Evolutionary conservation across 2,888 invertebrate genomes (phyloP).

Genomic region (Philonicus albiceps): DNA sequence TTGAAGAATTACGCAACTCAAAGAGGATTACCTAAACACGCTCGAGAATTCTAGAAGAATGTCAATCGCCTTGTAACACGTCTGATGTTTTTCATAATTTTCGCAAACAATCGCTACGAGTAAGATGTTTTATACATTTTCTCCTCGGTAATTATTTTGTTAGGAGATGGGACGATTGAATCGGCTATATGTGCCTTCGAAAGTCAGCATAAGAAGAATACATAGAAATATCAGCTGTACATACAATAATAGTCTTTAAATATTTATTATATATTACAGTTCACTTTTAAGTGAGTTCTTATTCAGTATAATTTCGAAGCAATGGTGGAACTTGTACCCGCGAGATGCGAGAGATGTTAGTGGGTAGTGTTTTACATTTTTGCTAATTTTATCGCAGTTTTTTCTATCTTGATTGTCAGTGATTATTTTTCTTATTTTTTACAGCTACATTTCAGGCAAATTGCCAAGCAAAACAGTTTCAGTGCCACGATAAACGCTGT

Average conservation of each 20-base stretch:
- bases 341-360: not conserved
- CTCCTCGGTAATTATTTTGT: not conserved
- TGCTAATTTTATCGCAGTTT: not conserved
- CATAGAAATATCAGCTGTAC: not conserved
- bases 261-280: not conserved
- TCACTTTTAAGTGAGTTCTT: conserved; percentile 2
- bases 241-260: not conserved
- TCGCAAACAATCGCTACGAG: not conserved
- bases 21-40: not conserved
- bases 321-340: not conserved
- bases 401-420: not conserved
- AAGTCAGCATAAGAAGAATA: not conserved
- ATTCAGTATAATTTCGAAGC: not conserved
- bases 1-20: not conserved
- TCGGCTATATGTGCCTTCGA: not conserved
- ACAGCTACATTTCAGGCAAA: conserved; percentile 55
- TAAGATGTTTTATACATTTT: not conserved
- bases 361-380: not conserved
- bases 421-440: conserved; percentile 47
- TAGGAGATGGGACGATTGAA: not conserved
- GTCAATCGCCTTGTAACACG: not conserved
- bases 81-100: not conserved
- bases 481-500: conserved; percentile 77
- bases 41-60: not conserved
- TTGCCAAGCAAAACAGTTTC: conserved; percentile 72